These are phyloP conservation scores for Falco biarmicus DNA, from an alignment of 2,797 vertebrate genomes.

Conservation along the genomic window DNA sequence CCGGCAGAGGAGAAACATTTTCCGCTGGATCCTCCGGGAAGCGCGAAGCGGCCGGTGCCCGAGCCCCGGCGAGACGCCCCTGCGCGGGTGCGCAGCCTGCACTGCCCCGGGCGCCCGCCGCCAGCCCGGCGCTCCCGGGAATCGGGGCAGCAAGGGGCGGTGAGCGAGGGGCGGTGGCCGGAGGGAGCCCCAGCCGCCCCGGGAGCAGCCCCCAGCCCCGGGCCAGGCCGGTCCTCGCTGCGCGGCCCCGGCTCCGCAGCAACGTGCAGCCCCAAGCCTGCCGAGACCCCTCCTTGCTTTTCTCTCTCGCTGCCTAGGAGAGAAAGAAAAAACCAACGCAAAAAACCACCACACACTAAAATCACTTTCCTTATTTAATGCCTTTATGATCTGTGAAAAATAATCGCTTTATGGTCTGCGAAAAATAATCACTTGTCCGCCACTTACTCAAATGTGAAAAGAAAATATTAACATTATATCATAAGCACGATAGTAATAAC, in stretches of 20 bases:
- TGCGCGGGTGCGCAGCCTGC: neutral
- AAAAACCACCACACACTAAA: too few relatives aligned
- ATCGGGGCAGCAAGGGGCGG: too few relatives aligned
- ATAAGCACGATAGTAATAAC: fast-evolving
- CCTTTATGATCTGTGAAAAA: neutral
- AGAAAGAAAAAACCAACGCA: too few relatives aligned
- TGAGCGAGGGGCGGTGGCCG: too few relatives aligned
- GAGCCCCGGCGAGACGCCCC: too few relatives aligned
- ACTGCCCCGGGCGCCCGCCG: neutral
- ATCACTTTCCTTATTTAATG: neutral
- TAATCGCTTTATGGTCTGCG: neutral
- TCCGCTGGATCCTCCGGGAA: neutral
- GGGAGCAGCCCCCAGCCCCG: too few relatives aligned
- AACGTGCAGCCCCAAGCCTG: too few relatives aligned
- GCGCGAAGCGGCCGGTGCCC: neutral
- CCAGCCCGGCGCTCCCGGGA: too few relatives aligned
- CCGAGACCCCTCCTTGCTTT: too few relatives aligned
- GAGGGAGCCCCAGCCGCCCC: too few relatives aligned
- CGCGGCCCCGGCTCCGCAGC: neutral
- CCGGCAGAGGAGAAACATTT: fast-evolving
- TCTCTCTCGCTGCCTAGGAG: neutral
- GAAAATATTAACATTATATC: neutral
- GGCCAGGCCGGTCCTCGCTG: neutral
- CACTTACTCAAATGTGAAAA: neutral
- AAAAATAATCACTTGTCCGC: neutral